Base-by-base conservation (phyloP, 2,888 invertebrate species). In the Mongoloraphidia duomilia region DNA sequence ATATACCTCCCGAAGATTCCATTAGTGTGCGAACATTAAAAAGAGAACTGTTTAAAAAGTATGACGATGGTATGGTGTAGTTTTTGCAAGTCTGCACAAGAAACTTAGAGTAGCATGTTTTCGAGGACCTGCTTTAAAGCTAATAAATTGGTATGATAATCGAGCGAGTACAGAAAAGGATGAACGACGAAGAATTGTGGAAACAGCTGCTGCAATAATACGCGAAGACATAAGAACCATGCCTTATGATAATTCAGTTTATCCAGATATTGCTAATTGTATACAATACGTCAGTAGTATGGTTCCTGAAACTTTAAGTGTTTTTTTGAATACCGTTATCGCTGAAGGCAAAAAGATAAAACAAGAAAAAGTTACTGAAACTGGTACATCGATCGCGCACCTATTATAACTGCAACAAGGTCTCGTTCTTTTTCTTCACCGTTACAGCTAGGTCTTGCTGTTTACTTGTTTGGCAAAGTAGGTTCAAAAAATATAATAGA, bases 131-230 rank as follows among this genome's bases (percentile, higher is more conserved):
- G 57, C 62, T 53, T 53, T 62, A 49, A 56, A 62, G 60, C 57
- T 56, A 54, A 59, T 61, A 59, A 53, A 56, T 58, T 63, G 62
- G 61, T 62, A 61, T 55, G 58, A 62, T 52, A 60, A 55, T 59
- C 61, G 59, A 61, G 60, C 62, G 58, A 49, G 34, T 9, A 47
- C 9, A 52, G 49, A 53, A 2, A 26, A 3, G 9, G 51, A 55
- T 52, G 57, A 58, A 51, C 47, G 54, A 41, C 46, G 45, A 8
- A 49, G 60, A 49, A 63, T 63, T 57, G 44, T 44, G n/a, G 44
- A 44, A 44, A 34, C 44, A 34, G 57, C 54, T 13, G 55, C 53
- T 38, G 51, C 49, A 41, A 55, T 56, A 49, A 54, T 57, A 49
- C 44, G 60, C 47, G 61, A 65, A 61, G 64, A 66, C 53, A 65